phyloP scores from a whole-genome alignment of 2,888 invertebrate genomes.

The Apoda limacodes region DNA sequence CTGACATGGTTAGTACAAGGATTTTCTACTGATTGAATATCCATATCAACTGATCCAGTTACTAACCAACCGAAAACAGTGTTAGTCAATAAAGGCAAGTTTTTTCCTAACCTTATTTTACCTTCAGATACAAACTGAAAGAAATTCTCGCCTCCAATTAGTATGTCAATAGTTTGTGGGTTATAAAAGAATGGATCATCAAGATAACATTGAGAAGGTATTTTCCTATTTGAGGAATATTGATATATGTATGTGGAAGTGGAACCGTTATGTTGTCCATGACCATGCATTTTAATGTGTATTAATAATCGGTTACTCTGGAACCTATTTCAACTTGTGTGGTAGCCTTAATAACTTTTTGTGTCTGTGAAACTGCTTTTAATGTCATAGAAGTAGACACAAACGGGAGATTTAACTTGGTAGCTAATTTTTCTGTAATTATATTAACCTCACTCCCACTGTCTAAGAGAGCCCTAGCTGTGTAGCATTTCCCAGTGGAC shows the following conservation, averaged over 20 bases:
- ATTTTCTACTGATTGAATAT: constrained; percentile 1
- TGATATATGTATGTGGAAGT: constrained; percentile 1
- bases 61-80: constrained; percentile 2
- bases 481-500: background rate
- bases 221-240: background rate
- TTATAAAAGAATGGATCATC: constrained; percentile 1
- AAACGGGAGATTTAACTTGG: background rate
- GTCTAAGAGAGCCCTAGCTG: background rate
- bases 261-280: background rate
- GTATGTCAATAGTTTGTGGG: background rate
- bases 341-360: background rate
- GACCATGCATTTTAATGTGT: background rate
- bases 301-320: background rate
- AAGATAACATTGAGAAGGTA: background rate
- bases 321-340: background rate
- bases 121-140: background rate
- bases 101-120: background rate
- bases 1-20: background rate
- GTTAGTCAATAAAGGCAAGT: background rate
- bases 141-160: constrained; percentile 1
- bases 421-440: background rate
- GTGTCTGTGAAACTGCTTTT: background rate
- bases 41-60: background rate
- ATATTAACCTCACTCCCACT: background rate
- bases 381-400: background rate